Conservation (phyloP, 1,140 invertebrate species). For the Proctacanthus coquilletti region DNA sequence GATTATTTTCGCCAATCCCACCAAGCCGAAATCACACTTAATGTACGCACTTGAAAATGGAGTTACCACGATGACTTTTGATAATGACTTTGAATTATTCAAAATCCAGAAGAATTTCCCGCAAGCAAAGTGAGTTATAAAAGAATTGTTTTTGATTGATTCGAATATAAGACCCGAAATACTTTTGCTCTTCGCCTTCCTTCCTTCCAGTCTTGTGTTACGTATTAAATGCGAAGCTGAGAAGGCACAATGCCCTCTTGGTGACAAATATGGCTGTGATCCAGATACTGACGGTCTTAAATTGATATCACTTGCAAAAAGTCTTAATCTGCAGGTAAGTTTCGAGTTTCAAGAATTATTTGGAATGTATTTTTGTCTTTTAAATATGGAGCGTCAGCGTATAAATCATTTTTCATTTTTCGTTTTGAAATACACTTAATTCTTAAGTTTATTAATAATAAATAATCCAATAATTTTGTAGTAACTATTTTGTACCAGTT, state of each 20-base stretch:
- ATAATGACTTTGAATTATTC: conserved; percentile 84
- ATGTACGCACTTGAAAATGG: conserved; percentile 62
- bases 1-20: conserved; percentile 97
- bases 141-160: conserved; percentile 2
- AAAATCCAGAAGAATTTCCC: conserved; percentile 80
- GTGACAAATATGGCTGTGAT: conserved; percentile 93
- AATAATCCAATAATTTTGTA: too few species aligned
- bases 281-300: conserved; percentile 57
- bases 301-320: conserved; percentile 59
- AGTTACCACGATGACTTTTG: conserved; percentile 85
- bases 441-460: too few species aligned
- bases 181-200: too few species aligned
- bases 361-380: too few species aligned
- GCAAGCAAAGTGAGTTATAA: conserved; percentile 50
- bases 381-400: too few species aligned
- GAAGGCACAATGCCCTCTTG: conserved; percentile 74
- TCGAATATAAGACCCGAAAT: too few species aligned
- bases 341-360: too few species aligned
- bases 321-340: conserved; percentile 40
- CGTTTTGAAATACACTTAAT: neutral
- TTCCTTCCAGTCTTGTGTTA: conserved; percentile 54
- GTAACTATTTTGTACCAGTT: too few species aligned
- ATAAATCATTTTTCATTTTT: too few species aligned
- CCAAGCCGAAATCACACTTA: conserved; percentile 88
- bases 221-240: conserved; percentile 84